Evolutionary conservation across 1,140 invertebrate species (phyloP).

Genomic region (Zaprionus inermis): DNA sequence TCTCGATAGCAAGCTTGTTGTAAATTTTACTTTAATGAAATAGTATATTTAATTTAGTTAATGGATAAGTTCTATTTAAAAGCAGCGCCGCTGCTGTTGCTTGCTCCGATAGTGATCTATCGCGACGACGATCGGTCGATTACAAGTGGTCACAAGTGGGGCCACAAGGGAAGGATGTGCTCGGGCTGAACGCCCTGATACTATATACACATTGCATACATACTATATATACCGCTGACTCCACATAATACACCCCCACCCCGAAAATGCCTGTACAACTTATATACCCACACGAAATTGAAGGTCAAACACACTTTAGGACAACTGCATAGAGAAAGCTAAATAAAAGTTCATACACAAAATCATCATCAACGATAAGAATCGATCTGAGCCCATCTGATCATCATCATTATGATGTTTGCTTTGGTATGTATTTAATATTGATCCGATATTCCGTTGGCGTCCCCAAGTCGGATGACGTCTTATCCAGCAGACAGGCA

Average conservation of each 20-base stretch:
- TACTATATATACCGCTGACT: constrained; percentile 14
- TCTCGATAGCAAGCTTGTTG: constrained; percentile 43
- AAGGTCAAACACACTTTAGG: constrained; percentile 30
- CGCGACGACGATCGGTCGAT: neutral
- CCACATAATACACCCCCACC: constrained; percentile 1
- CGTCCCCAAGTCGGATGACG: constrained; percentile 72
- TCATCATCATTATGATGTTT: constrained; percentile 28
- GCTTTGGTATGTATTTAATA: neutral
- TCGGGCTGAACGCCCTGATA: constrained; percentile 7
- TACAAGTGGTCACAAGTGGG: neutral
- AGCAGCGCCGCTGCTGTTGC: neutral
- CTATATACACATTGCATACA: constrained; percentile 15
- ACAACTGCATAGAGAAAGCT: constrained; percentile 48
- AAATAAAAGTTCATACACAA: constrained; percentile 41
- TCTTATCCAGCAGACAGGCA: constrained; percentile 43
- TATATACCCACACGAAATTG: constrained; percentile 31
- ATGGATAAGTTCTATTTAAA: constrained; percentile 66
- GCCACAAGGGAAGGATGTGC: constrained; percentile 25
- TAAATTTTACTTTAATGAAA: constrained; percentile 74
- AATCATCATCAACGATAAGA: constrained; percentile 24
- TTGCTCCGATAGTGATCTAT: constrained; percentile 1
- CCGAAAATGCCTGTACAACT: constrained; percentile 8
- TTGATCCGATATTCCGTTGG: constrained; percentile 33
- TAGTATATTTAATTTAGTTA: constrained; percentile 77
- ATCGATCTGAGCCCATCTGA: constrained; percentile 41